Percentiles rank a stretch among this genome's conserved stretches.
Evolutionary conservation across 2,888 invertebrate genomes (phyloP).

Genomic region (Zygogramma bicolorata): DNA sequence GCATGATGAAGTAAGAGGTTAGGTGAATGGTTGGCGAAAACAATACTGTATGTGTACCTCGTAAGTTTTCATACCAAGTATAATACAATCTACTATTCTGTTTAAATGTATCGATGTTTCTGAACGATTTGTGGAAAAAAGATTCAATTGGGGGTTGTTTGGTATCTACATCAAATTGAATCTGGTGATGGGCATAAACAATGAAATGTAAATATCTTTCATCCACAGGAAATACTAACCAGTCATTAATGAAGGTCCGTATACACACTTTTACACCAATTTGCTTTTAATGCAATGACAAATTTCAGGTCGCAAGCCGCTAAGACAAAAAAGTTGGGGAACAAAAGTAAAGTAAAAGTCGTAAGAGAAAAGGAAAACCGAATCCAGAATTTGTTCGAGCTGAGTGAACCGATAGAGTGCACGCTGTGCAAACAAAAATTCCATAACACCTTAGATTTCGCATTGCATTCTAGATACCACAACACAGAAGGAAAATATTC

Average conservation of each 20-base stretch:
- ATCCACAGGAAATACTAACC: too few relatives aligned
- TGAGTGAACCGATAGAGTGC: slow-evolving; percentile 65
- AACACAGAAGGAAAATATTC: slow-evolving; percentile 50
- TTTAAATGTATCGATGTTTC: too few relatives aligned
- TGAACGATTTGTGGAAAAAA: too few relatives aligned
- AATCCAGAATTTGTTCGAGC: slow-evolving; percentile 35
- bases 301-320: background rate
- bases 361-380: slow-evolving; percentile 38
- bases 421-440: slow-evolving; percentile 69
- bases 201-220: too few relatives aligned
- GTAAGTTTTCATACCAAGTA: too few relatives aligned
- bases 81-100: too few relatives aligned
- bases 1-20: too few relatives aligned
- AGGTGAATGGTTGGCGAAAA: too few relatives aligned
- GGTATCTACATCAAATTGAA: too few relatives aligned
- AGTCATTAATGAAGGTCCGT: background rate
- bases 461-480: slow-evolving; percentile 54
- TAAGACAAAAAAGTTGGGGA: background rate
- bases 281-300: background rate
- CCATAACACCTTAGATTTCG: slow-evolving; percentile 48
- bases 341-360: slow-evolving; percentile 5
- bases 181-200: too few relatives aligned
- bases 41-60: too few relatives aligned
- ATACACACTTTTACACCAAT: background rate
- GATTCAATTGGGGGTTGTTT: too few relatives aligned